phyloP scores from a whole-genome alignment of 35 echinoderm and acorn worm species.

The Heliocidaris tuberculata region DNA sequence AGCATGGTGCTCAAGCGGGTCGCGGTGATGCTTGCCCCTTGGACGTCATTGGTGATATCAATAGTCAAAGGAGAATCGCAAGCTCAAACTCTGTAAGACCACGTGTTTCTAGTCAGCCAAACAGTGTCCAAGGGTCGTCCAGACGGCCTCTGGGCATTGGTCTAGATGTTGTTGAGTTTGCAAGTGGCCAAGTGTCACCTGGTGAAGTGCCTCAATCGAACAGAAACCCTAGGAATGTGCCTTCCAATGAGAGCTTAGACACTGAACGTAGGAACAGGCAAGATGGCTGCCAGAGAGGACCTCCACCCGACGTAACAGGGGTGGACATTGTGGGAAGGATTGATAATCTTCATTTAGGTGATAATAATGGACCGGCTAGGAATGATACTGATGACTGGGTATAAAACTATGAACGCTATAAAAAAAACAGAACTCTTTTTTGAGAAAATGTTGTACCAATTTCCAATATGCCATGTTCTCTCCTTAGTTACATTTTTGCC shows the following conservation, averaged over 20 bases:
- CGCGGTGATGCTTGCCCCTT: slow-evolving; percentile 23
- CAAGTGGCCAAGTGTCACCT: neutral
- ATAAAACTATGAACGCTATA: neutral
- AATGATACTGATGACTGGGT: slow-evolving; percentile 29
- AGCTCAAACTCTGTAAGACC: neutral
- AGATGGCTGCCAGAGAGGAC: neutral
- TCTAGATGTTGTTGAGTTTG: slow-evolving; percentile 8
- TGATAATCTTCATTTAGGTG: neutral
- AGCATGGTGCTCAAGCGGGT: neutral
- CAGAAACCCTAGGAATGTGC: neutral
- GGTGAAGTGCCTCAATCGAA: neutral
- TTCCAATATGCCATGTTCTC: too few species aligned
- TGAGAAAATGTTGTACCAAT: too few species aligned
- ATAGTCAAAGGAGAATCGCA: neutral
- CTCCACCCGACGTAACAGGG: slow-evolving; percentile 31
- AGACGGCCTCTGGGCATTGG: neutral
- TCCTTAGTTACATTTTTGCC: too few species aligned
- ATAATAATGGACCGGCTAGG: neutral
- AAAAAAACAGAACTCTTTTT: too few species aligned
- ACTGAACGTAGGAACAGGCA: neutral
- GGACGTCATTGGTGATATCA: slow-evolving; percentile 7
- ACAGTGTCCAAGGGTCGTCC: neutral
- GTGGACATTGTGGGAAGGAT: slow-evolving; percentile 20
- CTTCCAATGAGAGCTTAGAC: neutral
- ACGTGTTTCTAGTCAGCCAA: neutral